Base-by-base conservation (phyloP, 2,113 vertebrate species). In the Propithecus coquereli region DNA sequence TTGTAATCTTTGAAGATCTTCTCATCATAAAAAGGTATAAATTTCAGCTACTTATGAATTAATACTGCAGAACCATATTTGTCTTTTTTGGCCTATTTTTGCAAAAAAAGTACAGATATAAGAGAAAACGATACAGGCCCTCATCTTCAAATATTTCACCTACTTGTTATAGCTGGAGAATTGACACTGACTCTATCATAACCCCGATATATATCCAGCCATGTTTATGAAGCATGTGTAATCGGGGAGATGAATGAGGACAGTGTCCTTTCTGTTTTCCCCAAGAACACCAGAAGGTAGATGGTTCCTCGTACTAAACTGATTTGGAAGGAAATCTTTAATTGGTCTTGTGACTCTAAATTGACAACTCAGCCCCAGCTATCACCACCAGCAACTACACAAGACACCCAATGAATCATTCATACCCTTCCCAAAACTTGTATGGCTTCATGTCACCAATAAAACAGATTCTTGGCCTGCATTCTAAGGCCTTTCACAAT, bases 1-100 rank as follows among this genome's bases (percentile, higher is more conserved):
- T 59, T 76, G 40, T 30, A 83, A 83, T 91, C 74, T 94, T 70
- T 93, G 79, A 95, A 61, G 68, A 93, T 91, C 68, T 94, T 74
- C 52, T 76, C 91, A 57, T 34, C 47, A 93, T 40, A 57, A 68
- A 82, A 71, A 66, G n/a, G 83, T 37, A 11, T 45, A 61, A 96
- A 83, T 18, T 80, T 87, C 32, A 65, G 27, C 50, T 91, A 82
- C 32, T 83, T 54, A 76, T 37, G 50, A 87, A 17, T 23, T 76
- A 92, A 43, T 50, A 74, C 59, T 86, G 47, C 11, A 87, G 27
- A 87, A 94, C 37, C 85, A n/a, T 66, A 37, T 93, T 86, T 94
- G 27, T 59, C 50, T 74, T 81, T n/a, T 66, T 57, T 83, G 54
- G 27, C 23, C 18, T 52, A 59, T 54, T 91, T 87, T 96, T 86